These are phyloP conservation scores for Pogoniulus pusillus DNA, from an alignment of 2,797 vertebrate species.

Conservation along the genomic window DNA sequence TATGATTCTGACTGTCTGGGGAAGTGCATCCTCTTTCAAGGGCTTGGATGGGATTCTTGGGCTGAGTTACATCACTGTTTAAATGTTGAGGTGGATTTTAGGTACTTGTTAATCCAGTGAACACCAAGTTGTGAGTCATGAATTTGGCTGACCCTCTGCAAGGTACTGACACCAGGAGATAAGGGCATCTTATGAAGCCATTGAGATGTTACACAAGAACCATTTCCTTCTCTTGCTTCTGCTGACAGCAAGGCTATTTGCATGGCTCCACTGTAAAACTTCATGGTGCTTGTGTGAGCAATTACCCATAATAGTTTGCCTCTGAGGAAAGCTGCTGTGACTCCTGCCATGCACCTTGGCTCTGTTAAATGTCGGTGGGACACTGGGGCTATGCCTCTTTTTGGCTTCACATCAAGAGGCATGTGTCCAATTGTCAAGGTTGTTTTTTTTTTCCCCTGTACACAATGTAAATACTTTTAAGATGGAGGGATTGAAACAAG, in stretches of 20 bases:
- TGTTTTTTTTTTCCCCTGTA: neutral
- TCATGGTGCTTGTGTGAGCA: neutral
- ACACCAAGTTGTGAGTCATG: neutral
- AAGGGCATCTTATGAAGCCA: neutral
- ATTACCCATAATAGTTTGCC: neutral
- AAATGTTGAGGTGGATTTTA: neutral
- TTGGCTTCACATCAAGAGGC: neutral
- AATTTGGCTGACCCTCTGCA: neutral
- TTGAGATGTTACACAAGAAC: neutral
- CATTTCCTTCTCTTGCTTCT: neutral
- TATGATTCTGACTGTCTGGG: neutral
- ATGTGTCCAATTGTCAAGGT: neutral
- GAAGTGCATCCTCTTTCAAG: neutral
- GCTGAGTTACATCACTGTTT: neutral
- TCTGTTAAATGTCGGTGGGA: neutral
- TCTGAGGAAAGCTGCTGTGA: neutral
- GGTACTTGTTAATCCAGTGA: neutral
- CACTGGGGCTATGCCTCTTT: neutral
- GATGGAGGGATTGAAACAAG: neutral
- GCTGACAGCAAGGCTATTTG: neutral
- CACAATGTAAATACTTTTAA: neutral
- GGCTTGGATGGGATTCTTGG: neutral
- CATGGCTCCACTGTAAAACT: neutral
- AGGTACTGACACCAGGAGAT: neutral
- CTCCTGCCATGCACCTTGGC: neutral